These are phyloP conservation scores for Ophion ventricosus DNA, from an alignment of 2,888 invertebrate genomes.

Conservation along the genomic window DNA sequence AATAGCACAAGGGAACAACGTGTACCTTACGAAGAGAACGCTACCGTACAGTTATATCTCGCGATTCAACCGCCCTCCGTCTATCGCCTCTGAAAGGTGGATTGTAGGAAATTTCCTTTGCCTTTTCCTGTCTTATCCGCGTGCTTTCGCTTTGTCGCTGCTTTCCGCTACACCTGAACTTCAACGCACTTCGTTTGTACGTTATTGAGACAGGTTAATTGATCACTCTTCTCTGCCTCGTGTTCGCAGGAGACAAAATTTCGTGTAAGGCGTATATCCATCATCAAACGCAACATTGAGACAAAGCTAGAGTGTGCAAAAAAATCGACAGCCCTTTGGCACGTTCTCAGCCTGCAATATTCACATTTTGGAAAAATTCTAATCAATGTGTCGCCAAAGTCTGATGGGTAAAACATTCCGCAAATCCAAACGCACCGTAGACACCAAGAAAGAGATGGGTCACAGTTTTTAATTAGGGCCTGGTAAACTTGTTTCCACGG, in stretches of 20 bases:
- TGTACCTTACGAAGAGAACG: slow-evolving; percentile 59
- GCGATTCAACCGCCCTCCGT: slow-evolving; percentile 49
- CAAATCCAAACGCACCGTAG: neutral
- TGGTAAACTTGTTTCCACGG: neutral
- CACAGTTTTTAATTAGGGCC: neutral
- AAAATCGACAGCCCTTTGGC: neutral
- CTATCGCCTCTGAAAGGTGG: slow-evolving; percentile 12
- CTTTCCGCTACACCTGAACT: slow-evolving; percentile 49
- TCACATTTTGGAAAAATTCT: neutral
- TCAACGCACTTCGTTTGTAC: slow-evolving; percentile 34
- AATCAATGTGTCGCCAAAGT: neutral
- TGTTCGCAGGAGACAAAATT: slow-evolving; percentile 25
- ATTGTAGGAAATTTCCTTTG: slow-evolving; percentile 57
- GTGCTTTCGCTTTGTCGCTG: slow-evolving; percentile 56
- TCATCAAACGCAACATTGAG: neutral
- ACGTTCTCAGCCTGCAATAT: neutral
- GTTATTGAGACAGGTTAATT: slow-evolving; percentile 39
- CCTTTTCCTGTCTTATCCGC: slow-evolving; percentile 44
- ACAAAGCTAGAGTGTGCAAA: neutral
- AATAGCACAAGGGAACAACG: slow-evolving; percentile 70
- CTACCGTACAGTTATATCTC: slow-evolving; percentile 48
- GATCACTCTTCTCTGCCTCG: slow-evolving; percentile 21
- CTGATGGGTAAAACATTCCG: neutral
- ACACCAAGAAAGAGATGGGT: neutral
- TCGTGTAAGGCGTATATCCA: neutral